Evolutionary conservation across 2,888 invertebrate genomes (phyloP), one percentile per base, ranked within the genome.

Genomic region (Shargacucullia verbasci): DNA sequence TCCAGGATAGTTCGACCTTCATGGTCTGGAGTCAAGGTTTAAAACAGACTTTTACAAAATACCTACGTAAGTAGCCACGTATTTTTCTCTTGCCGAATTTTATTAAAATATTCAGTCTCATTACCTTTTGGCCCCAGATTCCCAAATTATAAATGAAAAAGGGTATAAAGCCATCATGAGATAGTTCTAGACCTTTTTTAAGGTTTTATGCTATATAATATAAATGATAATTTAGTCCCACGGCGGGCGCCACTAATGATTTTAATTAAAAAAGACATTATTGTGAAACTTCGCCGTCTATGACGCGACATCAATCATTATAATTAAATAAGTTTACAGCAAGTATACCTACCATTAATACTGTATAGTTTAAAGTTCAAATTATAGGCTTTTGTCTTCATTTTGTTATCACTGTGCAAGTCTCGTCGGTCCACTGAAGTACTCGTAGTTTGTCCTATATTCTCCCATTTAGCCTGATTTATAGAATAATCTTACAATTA

Each of bases 211-310:
- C n/a, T 14, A 35, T 2, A 1, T 43, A 49, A 34, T 14, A 12
- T 12, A 33, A 56, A 48, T 29, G 45, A 29, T 37, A 72, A 53
- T 20, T 35, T 8, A 15, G 58, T 41, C 64, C 66, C 71, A 63
- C 39, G 57, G 27, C 65, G 75, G 70, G 73, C 67, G 69, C 67
- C 76, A 75, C 45, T 66, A 62, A 55, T 48, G 35, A 55, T 39
- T 56, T 46, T 20, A 41, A 55, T n/a, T 45, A 55, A 55, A 54
- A 41, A 56, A 67, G 25, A 27, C 44, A 57, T 13, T 44, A 20
- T 40, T 34, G 7, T 39, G 4, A 14, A 44, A 33, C 27, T 35
- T 35, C 5, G 35, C 33, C 0, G 10, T 33, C 38, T 44, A n/a
- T 43, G 44, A 50, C 34, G 49, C 13, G 29, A 15, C 15, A 50